Evolutionary conservation across 2,888 invertebrate genomes (phyloP).

Genomic region (Osedax fenrisi): DNA sequence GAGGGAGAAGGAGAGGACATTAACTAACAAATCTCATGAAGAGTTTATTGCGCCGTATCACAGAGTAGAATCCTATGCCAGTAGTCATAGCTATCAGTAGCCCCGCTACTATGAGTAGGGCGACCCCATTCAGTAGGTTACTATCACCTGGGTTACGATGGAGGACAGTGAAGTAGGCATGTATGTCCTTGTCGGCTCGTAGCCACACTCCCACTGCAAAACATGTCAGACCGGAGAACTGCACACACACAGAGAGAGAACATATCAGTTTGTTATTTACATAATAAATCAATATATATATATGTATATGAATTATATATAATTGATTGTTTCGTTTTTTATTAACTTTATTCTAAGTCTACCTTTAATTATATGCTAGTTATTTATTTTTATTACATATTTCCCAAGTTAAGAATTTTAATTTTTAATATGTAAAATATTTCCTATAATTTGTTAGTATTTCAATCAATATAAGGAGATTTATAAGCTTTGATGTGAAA

Average conservation of each 20-base stretch:
- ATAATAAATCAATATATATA: too few relatives aligned
- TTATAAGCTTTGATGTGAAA: too few relatives aligned
- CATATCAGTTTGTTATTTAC: too few relatives aligned
- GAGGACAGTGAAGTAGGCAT: conserved; percentile 34
- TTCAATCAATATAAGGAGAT: too few relatives aligned
- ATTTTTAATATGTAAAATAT: too few relatives aligned
- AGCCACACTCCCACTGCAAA: conserved; percentile 36
- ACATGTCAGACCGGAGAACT: conserved; percentile 34
- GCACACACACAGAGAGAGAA: not conserved
- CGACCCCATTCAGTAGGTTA: conserved; percentile 29
- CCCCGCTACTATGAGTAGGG: conserved; percentile 32
- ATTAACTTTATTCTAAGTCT: too few relatives aligned
- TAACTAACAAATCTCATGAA: conserved; percentile 26
- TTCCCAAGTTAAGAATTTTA: too few relatives aligned
- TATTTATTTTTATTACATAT: too few relatives aligned
- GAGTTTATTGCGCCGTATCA: conserved; percentile 20
- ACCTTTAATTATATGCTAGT: too few relatives aligned
- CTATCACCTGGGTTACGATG: conserved; percentile 30
- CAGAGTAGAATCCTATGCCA: conserved; percentile 28
- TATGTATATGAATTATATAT: too few relatives aligned
- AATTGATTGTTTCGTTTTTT: too few relatives aligned
- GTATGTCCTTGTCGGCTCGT: conserved; percentile 32
- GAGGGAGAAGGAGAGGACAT: conserved; percentile 21
- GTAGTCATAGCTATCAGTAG: conserved; percentile 32
- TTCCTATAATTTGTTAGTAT: too few relatives aligned